A percentile compares a stretch with the other conserved stretches of the same genome.
Conservation (phyloP, 2,888 invertebrate species). For the Nomada fucata region DNA sequence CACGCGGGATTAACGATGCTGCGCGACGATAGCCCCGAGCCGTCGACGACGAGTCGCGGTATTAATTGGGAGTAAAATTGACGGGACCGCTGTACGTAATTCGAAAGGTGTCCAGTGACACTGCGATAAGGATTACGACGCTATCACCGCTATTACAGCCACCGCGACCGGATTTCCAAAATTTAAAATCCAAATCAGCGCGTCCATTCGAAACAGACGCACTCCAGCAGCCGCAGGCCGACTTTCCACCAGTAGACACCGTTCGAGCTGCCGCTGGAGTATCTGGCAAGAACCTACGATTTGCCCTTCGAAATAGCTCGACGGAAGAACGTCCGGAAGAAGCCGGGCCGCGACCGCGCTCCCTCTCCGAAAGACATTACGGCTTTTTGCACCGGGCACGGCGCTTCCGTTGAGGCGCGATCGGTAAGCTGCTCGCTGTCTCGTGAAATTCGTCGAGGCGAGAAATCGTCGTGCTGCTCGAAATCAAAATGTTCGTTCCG, state of each 20-base stretch:
- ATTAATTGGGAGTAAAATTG: neutral
- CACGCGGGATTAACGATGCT: neutral
- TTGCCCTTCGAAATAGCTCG: neutral
- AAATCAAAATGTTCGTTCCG: slow-evolving; percentile 74
- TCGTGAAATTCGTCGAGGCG: slow-evolving; percentile 50
- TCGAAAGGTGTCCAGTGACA: too few species aligned
- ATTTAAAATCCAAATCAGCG: too few species aligned
- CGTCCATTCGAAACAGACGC: too few species aligned
- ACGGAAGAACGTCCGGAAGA: neutral
- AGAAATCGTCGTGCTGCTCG: slow-evolving; percentile 61
- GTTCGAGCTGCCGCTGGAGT: neutral
- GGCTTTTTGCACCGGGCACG: neutral
- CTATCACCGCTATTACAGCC: neutral
- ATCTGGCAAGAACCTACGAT: neutral
- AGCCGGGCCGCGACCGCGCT: neutral
- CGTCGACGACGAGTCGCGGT: neutral
- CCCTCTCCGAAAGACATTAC: neutral
- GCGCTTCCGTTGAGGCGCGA: neutral
- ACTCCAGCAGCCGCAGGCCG: too few species aligned
- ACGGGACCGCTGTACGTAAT: too few species aligned
- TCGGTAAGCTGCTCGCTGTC: neutral
- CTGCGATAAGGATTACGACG: neutral
- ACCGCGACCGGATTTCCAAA: too few species aligned
- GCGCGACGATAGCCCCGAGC: neutral
- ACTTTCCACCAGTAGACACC: neutral